Conservation (phyloP, 92 coral and sea anemone genomes). For the Montipora capitata region DNA sequence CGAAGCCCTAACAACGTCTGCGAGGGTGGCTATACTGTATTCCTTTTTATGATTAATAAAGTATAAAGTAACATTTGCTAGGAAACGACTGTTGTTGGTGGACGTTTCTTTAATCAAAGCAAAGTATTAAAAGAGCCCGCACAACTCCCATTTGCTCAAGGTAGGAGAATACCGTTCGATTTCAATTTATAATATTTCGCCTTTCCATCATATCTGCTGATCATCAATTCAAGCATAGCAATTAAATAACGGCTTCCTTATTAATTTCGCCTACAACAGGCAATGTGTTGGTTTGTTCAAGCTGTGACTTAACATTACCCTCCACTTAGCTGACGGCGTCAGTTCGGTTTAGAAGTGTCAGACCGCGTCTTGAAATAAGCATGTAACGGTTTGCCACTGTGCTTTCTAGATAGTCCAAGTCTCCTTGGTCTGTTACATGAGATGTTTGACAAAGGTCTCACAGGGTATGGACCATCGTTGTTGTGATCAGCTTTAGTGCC, state of each 20-base stretch:
- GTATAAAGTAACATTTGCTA: no score
- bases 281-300: not conserved
- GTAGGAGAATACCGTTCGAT: no score
- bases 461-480: constrained; percentile 13
- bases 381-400: constrained; percentile 34
- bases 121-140: no score
- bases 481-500: not conserved
- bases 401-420: constrained; percentile 88
- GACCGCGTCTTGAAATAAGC: constrained; percentile 21
- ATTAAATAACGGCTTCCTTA: no score
- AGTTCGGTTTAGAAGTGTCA: not conserved
- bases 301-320: not conserved
- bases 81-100: not conserved
- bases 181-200: no score
- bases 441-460: constrained; percentile 45
- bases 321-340: not conserved
- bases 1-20: no score
- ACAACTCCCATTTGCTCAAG: no score
- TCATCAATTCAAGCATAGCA: no score
- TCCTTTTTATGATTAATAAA: no score
- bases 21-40: no score
- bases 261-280: no score
- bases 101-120: not conserved
- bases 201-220: no score
- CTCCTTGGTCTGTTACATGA: constrained; percentile 78